phyloP scores from a whole-genome alignment of 2,888 invertebrate genomes.

The Drosophila kambysellisi region DNA sequence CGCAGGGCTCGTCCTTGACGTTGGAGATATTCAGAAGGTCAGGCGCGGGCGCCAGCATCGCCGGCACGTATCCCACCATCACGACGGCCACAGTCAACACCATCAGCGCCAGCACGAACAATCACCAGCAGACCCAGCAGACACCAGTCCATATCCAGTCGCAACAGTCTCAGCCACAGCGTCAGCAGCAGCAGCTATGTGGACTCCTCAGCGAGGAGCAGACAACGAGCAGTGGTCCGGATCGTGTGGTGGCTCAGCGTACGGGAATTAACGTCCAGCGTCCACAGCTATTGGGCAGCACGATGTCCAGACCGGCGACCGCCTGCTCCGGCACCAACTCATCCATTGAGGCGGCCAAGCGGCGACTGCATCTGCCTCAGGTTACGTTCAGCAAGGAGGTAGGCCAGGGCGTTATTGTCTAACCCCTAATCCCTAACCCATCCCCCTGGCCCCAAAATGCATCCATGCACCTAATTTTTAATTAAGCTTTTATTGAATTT shows the following conservation, averaged over 20 bases:
- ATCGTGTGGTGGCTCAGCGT: constrained; percentile 54
- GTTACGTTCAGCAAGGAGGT: constrained; percentile 96
- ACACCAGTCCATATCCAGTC: constrained; percentile 2
- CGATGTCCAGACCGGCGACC: constrained; percentile 87
- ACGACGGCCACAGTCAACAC: constrained; percentile 28
- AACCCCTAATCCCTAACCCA: neutral
- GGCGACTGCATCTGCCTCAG: constrained; percentile 91
- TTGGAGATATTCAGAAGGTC: constrained; percentile 89
- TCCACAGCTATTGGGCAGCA: constrained; percentile 62
- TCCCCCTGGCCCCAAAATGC: neutral
- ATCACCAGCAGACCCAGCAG: neutral
- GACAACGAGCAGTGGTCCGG: constrained; percentile 13
- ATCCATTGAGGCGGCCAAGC: constrained; percentile 87
- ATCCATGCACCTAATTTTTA: constrained; percentile 12
- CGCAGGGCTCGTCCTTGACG: constrained; percentile 89
- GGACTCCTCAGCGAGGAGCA: constrained; percentile 39
- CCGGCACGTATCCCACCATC: constrained; percentile 31
- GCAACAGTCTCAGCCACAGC: constrained; percentile 20
- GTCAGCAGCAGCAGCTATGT: constrained; percentile 16
- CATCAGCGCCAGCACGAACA: constrained; percentile 24
- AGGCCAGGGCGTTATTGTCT: constrained; percentile 94
- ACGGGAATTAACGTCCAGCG: constrained; percentile 66
- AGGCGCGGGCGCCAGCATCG: constrained; percentile 75
- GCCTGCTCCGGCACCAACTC: constrained; percentile 88
- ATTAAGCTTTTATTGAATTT: constrained; percentile 47